These are phyloP conservation scores for Chromis chromis DNA, from an alignment of 2,797 vertebrate species.

Conservation along the genomic window DNA sequence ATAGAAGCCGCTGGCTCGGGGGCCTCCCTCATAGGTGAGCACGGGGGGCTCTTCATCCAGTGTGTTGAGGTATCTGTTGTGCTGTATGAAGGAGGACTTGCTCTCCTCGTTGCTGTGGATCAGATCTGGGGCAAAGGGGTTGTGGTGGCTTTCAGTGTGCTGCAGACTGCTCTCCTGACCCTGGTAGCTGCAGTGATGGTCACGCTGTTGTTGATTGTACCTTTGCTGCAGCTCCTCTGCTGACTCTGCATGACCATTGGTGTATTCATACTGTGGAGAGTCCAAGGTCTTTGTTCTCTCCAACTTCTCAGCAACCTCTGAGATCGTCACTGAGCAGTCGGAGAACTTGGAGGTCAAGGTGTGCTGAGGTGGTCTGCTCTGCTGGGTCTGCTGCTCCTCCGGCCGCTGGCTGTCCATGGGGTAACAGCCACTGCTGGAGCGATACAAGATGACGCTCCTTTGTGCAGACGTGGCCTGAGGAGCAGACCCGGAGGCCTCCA, in stretches of 20 bases:
- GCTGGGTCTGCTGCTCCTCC: constrained; percentile 71
- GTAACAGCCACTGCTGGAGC: constrained; percentile 85
- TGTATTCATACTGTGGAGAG: constrained; percentile 78
- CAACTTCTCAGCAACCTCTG: constrained; percentile 83
- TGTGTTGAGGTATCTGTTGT: constrained; percentile 80
- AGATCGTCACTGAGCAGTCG: constrained; percentile 77
- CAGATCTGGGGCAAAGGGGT: constrained; percentile 81
- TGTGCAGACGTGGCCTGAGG: constrained; percentile 75
- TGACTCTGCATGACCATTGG: constrained; percentile 44
- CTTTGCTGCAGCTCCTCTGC: constrained; percentile 63
- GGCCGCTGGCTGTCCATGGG: constrained; percentile 79
- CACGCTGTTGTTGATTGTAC: constrained; percentile 59
- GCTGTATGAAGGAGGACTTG: constrained; percentile 75
- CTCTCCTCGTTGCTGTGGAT: constrained; percentile 81
- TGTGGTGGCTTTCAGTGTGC: constrained; percentile 64
- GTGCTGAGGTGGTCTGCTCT: constrained; percentile 60
- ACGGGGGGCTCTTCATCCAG: constrained; percentile 82
- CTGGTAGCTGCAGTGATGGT: constrained; percentile 67
- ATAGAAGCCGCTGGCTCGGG: constrained; percentile 72
- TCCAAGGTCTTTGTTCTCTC: constrained; percentile 81
- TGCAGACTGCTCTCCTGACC: constrained; percentile 58
- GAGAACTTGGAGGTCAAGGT: constrained; percentile 54
- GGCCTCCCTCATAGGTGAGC: constrained; percentile 80
- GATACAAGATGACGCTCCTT: constrained; percentile 87
- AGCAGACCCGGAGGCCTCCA: constrained; percentile 60